Conservation (phyloP, 2,888 invertebrate genomes). For the Dascillus cervinus region DNA sequence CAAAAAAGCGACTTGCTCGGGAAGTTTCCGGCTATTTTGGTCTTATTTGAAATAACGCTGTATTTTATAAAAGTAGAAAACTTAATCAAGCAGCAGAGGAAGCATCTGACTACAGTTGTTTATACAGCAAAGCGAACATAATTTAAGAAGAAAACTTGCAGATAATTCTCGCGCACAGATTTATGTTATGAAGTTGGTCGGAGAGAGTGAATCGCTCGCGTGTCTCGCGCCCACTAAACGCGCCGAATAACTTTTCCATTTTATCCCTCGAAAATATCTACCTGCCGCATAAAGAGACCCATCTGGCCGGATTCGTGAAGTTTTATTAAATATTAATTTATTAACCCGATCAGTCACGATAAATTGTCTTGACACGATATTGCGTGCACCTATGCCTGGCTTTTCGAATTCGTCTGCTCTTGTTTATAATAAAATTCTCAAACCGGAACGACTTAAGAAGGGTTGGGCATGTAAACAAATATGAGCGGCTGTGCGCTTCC, state of each 20-base stretch:
- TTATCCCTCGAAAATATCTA: constrained; percentile 23
- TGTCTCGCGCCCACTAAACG: constrained; percentile 20
- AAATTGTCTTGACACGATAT: constrained; percentile 30
- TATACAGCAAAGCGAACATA: constrained; percentile 26
- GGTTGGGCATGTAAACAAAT: constrained; percentile 7
- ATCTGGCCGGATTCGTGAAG: constrained; percentile 24
- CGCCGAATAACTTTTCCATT: constrained; percentile 21
- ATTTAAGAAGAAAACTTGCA: constrained; percentile 26
- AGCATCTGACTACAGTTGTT: constrained; percentile 28
- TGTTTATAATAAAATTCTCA: constrained; percentile 13
- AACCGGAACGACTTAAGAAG: constrained; percentile 6
- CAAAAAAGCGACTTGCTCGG: too few species aligned
- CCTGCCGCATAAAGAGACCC: constrained; percentile 19
- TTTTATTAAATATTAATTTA: constrained; percentile 33
- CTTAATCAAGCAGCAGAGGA: constrained; percentile 27
- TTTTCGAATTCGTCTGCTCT: neutral
- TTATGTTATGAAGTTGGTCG: constrained; percentile 27
- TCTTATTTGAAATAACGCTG: constrained; percentile 18
- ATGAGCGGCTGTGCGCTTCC: constrained; percentile 8
- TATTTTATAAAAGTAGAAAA: constrained; percentile 30
- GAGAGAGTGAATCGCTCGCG: constrained; percentile 20
- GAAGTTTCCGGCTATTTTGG: too few species aligned
- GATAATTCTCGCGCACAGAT: constrained; percentile 28
- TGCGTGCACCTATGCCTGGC: constrained; percentile 19
- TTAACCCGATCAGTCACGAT: constrained; percentile 29